A percentile compares a stretch with the other conserved stretches of the same genome.
phyloP scores from a whole-genome alignment of 2,797 vertebrate species.

The Oreortyx pictus region DNA sequence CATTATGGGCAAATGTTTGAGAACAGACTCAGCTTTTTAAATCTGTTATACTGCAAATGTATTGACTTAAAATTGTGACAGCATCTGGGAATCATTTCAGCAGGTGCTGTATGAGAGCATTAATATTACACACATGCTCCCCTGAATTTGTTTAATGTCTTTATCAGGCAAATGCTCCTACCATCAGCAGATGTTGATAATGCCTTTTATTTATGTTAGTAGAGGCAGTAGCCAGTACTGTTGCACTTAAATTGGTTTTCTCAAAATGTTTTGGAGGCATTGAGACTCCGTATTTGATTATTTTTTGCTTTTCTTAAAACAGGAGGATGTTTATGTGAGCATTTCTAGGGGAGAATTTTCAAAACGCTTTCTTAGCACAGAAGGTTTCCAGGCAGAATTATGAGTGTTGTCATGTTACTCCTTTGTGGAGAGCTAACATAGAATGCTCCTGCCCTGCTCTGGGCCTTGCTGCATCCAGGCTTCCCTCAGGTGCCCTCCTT shows the following conservation, averaged over 20 bases:
- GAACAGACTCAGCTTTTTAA: background rate
- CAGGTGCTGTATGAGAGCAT: conserved; percentile 12
- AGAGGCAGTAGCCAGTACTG: background rate
- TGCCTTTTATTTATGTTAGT: background rate
- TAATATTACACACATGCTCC: background rate
- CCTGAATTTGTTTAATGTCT: conserved; percentile 10
- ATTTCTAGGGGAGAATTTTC: background rate
- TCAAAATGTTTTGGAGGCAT: background rate
- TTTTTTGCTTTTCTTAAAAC: background rate
- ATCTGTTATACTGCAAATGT: background rate
- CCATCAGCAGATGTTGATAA: background rate
- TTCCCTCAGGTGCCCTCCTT: background rate
- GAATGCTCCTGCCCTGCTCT: background rate
- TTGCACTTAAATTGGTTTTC: background rate
- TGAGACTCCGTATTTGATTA: background rate
- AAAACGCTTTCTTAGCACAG: background rate
- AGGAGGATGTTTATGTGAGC: rapidly evolving
- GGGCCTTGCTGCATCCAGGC: background rate
- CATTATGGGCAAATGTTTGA: background rate
- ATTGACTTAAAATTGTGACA: conserved; percentile 6
- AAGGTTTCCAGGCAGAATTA: background rate
- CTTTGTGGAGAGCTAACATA: background rate
- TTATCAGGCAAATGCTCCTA: background rate
- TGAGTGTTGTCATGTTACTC: background rate
- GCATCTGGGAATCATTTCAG: conserved; percentile 36